Percentiles rank a stretch among this genome's conserved stretches.
Evolutionary conservation across 1,140 invertebrate genomes (phyloP).

Genomic region (Nasonia vitripennis): DNA sequence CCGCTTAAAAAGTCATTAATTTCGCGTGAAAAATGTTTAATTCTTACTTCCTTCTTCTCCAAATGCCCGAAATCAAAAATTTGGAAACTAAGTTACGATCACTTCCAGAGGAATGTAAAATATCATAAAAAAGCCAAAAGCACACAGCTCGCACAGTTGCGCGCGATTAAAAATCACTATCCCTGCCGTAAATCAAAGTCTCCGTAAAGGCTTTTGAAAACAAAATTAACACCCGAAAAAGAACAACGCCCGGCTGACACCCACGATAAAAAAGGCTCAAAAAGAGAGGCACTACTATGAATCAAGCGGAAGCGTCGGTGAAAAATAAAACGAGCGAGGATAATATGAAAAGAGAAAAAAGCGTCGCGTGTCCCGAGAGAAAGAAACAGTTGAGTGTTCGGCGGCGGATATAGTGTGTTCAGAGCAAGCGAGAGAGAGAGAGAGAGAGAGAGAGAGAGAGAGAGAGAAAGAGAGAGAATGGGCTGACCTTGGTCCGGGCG

Average conservation of each 20-base stretch:
- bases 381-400: constrained; percentile 6
- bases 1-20: too few relatives aligned
- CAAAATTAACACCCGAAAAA: not conserved
- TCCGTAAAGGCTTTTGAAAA: not conserved
- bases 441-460: not conserved
- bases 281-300: not conserved
- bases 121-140: not conserved
- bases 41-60: too few relatives aligned
- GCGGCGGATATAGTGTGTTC: not conserved
- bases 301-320: not conserved
- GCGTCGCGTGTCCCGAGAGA: constrained; percentile 5
- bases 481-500: constrained; percentile 40
- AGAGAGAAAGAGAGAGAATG: not conserved
- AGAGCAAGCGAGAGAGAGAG: not conserved
- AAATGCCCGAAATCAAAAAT: too few relatives aligned
- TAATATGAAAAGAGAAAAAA: constrained; percentile 13
- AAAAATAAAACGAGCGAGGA: not conserved
- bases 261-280: not conserved
- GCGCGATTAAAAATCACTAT: not conserved
- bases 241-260: not conserved
- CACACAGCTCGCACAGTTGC: not conserved
- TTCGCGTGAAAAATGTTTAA: too few relatives aligned
- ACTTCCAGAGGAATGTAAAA: not conserved
- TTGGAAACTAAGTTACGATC: constrained; percentile 3
- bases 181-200: not conserved